Base-by-base conservation (phyloP, 2,797 vertebrate species). In the Phataginus tetradactyla region DNA sequence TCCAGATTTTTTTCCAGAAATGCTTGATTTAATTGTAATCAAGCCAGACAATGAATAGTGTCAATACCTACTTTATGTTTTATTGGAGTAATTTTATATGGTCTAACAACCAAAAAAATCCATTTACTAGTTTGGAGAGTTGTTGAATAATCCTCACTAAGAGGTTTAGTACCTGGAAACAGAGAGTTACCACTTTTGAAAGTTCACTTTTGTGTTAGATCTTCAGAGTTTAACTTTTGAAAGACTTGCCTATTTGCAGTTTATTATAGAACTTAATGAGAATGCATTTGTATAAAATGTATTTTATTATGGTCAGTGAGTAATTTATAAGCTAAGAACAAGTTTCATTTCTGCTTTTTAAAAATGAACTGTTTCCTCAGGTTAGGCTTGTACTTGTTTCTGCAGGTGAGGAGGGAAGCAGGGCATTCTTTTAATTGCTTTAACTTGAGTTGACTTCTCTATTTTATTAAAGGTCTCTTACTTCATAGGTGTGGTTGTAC, bases 321-420 rank as follows among this genome's bases (percentile, higher is more conserved):
- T 34, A 75, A 25, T 78, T 83, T 87, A 29, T 39, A 94, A 45
- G 8, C 21, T 74, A 59, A 29, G 9, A 55, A 57, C 15, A 84
- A 45, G 55, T 83, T 96, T 91, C 17, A 69, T 94, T 83, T 93
- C 23, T 69, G 5, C 34, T 66, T 95, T 90, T 85, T 21, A 83
- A 83, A 92, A 83, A 72, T 63, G 32, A 80, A 39, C 17, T 27
- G 0, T 83, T 49, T 85, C 14, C 68, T 79, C 21, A 75, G 32
- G 7, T 68, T 63, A 69, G 45, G 7, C 4, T 92, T 59, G 15
- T 63, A 29, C 91, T 72, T 89, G 61, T 83, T 95, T 18, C 39
- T 29, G 3, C 45, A 45, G 45, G 45, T 45, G 8, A 4, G 3
- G 37, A 11, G 9, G 37, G 20, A 68, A 29, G 21, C 6, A 63